These are phyloP conservation scores for Ceratina australensis DNA, from an alignment of 1,140 invertebrate genomes.

Conservation along the genomic window DNA sequence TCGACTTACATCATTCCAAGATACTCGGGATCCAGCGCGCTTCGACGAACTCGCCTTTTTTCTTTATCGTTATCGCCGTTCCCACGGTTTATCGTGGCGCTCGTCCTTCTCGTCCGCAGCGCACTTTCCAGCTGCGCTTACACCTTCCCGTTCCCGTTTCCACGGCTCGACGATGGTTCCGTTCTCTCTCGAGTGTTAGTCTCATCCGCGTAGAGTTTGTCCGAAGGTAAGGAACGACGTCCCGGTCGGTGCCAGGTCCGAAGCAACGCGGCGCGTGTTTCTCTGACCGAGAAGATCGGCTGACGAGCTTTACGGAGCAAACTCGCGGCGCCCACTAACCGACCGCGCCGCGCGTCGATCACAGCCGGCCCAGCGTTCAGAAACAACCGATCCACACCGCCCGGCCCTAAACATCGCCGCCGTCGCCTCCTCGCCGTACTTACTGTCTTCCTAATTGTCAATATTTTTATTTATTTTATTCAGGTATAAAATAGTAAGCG, in stretches of 20 bases:
- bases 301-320: conserved; percentile 20
- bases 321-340: conserved; percentile 6
- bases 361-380: background rate
- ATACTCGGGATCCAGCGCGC: conserved; percentile 22
- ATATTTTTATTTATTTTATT: too few relatives aligned
- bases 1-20: conserved; percentile 40
- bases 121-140: background rate
- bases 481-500: too few relatives aligned
- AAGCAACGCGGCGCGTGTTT: too few relatives aligned
- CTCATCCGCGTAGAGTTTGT: background rate
- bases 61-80: conserved; percentile 36
- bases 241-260: background rate
- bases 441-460: too few relatives aligned
- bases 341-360: background rate
- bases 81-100: conserved; percentile 31
- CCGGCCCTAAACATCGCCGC: too few relatives aligned
- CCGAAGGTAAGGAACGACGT: background rate
- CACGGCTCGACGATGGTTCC: background rate
- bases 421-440: too few relatives aligned
- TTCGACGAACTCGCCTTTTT: conserved; percentile 34
- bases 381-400: too few relatives aligned
- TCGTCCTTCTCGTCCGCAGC: background rate
- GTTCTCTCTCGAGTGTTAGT: too few relatives aligned
- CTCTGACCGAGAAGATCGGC: conserved; percentile 23
- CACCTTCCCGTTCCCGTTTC: background rate